Evolutionary conservation across 2,113 vertebrate genomes (phyloP).

Genomic region (Chlamydotis undulata): DNA sequence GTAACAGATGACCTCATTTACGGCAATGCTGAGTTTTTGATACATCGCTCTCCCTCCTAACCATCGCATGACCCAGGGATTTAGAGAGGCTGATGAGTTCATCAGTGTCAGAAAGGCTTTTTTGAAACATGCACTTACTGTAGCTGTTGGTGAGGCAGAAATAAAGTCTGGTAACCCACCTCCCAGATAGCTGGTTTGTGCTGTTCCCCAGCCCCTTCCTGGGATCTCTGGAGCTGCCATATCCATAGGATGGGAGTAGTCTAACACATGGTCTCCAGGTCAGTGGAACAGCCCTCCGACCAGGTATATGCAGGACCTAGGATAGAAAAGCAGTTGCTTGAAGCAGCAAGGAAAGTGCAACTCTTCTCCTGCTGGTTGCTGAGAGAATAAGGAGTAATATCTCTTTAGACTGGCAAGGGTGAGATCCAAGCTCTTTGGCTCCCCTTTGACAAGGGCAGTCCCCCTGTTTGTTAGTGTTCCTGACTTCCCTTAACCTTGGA

Average conservation of each 20-base stretch:
- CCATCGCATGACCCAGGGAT: rapidly evolving
- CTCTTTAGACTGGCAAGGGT: background rate
- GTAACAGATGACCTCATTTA: background rate
- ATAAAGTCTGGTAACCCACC: background rate
- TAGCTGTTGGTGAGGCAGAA: background rate
- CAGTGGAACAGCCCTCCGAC: background rate
- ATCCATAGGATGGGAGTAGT: background rate
- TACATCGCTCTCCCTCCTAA: background rate
- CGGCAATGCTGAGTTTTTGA: background rate
- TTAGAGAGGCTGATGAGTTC: background rate
- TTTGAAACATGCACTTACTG: background rate
- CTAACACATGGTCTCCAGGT: background rate
- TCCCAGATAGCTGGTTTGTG: background rate
- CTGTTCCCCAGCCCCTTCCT: background rate
- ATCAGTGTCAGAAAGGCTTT: background rate
- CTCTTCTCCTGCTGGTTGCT: background rate
- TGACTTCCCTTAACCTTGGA: background rate
- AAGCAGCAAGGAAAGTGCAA: background rate
- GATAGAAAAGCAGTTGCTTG: background rate
- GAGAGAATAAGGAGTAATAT: background rate
- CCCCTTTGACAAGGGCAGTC: background rate
- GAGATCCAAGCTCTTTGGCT: background rate
- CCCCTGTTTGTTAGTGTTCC: background rate
- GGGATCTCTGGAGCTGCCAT: background rate
- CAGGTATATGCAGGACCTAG: background rate